Percentiles rank a stretch among this genome's conserved stretches.
phyloP scores from a whole-genome alignment of 2,797 vertebrate genomes.

The Enteromius treurensis region DNA sequence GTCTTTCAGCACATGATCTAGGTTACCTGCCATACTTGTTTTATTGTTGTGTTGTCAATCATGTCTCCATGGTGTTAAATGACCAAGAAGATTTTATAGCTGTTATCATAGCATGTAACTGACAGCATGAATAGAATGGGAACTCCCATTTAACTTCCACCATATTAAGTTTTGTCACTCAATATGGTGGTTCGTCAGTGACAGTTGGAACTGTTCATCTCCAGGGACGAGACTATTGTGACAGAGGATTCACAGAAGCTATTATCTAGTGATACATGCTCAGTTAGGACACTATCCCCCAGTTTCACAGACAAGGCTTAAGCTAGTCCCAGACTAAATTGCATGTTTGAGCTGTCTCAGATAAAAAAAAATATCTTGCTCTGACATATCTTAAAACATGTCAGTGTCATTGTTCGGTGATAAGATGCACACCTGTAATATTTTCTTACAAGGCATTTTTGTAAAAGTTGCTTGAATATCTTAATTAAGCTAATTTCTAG shows the following conservation, averaged over 20 bases:
- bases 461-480: no score
- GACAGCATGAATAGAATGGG: constrained; percentile 37
- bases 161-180: constrained; percentile 27
- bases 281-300: neutral
- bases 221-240: neutral
- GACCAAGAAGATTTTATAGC: neutral
- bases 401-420: no score
- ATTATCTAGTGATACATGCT: neutral
- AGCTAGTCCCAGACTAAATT: no score
- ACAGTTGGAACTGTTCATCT: constrained; percentile 22
- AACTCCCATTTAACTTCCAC: constrained; percentile 28
- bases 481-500: no score
- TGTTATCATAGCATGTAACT: constrained; percentile 40
- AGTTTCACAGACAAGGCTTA: no score
- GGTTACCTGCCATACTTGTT: constrained; percentile 32
- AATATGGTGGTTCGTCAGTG: constrained; percentile 3
- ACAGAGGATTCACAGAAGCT: constrained; percentile 3
- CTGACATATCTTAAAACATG: no score
- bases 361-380: no score
- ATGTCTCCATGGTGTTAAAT: constrained; percentile 28
- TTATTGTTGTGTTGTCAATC: constrained; percentile 30
- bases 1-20: constrained; percentile 11
- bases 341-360: no score
- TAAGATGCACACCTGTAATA: no score
- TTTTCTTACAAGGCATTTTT: no score